Percentiles rank a stretch among this genome's conserved stretches.
phyloP scores from a whole-genome alignment of 2,888 invertebrate genomes.

The Stictocephala bisonia region DNA sequence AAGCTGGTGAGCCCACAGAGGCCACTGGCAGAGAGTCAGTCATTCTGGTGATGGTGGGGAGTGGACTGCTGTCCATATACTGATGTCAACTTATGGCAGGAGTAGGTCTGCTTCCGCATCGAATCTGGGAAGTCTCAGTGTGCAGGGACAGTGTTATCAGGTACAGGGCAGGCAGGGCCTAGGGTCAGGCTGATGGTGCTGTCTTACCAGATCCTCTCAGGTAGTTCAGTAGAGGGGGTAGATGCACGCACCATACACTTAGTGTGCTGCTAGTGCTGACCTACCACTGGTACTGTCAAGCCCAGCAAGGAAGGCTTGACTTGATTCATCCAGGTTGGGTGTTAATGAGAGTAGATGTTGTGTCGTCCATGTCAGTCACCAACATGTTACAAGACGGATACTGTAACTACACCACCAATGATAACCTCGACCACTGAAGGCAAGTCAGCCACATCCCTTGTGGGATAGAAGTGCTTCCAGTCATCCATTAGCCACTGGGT shows the following conservation, averaged over 20 bases:
- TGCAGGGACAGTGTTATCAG: slow-evolving; percentile 62
- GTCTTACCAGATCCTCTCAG: slow-evolving; percentile 82
- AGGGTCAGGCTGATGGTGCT: slow-evolving; percentile 68
- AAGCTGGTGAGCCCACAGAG: slow-evolving; percentile 72
- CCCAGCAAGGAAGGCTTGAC: slow-evolving; percentile 43
- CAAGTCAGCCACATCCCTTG: slow-evolving; percentile 64
- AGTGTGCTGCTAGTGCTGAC: slow-evolving; percentile 69
- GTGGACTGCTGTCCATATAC: slow-evolving; percentile 46
- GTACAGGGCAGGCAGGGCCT: slow-evolving; percentile 51
- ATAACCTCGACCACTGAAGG: slow-evolving; percentile 72
- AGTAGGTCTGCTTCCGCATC: slow-evolving; percentile 84
- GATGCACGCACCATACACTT: slow-evolving; percentile 67
- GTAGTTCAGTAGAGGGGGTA: slow-evolving; percentile 70
- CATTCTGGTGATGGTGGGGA: slow-evolving; percentile 53
- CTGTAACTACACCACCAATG: slow-evolving; percentile 83
- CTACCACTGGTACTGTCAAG: slow-evolving; percentile 53
- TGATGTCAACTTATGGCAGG: slow-evolving; percentile 77
- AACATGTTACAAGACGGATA: slow-evolving; percentile 96
- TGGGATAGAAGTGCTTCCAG: slow-evolving; percentile 95
- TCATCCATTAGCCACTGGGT: slow-evolving; percentile 87
- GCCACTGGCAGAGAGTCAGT: slow-evolving; percentile 67
- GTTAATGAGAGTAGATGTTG: slow-evolving; percentile 55
- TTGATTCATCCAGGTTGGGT: slow-evolving; percentile 48
- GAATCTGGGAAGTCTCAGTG: slow-evolving; percentile 92
- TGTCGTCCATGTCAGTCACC: slow-evolving; percentile 86